Base-by-base conservation (phyloP, 2,888 invertebrate species). In the Pyrgus malvae region DNA sequence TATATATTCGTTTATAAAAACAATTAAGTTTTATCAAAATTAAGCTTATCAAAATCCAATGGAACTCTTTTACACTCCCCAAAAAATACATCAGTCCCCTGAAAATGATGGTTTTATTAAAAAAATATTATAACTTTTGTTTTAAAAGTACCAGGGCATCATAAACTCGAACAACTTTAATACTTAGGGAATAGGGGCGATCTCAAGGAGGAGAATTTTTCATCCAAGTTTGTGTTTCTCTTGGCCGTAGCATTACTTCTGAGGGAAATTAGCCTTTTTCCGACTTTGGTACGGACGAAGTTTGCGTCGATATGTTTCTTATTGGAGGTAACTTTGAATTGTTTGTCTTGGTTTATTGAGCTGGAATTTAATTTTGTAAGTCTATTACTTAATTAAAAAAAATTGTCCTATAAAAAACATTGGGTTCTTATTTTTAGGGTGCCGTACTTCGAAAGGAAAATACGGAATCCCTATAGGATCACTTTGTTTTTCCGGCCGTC, bases 211-310 rank as follows among this genome's bases (percentile, higher is more conserved):
- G 63, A 71, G 11, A 68, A 72, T 50, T 69, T 76, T 3, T 56
- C 72, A 0, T 70, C 78, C 0, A 76, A 72, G 38, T 48, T 83
- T 1, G 75, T 81, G 0, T 77, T 62, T 29, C 54, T 80, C 2
- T 9, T 78, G 5, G 67, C 70, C 3, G 46, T 68, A 0, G 73
- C 77, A 51, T 44, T 83, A 11, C 0, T 80, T 0, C 38, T 80
- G 37, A 68, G 66, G 21, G 60, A 67, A 35, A 17, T 78, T 0
- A 54, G 67, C 2, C 2, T 76, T 0, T 45, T 74, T 9, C 76
- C 78, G 1, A 19, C 7, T 0, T 7, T 50, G 0, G 2, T 68
- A 0, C 29, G 53, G 21, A 19, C 37, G 1, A 45, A 53, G 37
- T 45, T 53, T 65, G 62, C 21, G 48, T 56, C n/a, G 4, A 70